Evolutionary conservation across 2,113 vertebrate genomes (phyloP), one percentile per base, ranked within the genome.

Genomic region (Brachyhypopomus occidentalis): DNA sequence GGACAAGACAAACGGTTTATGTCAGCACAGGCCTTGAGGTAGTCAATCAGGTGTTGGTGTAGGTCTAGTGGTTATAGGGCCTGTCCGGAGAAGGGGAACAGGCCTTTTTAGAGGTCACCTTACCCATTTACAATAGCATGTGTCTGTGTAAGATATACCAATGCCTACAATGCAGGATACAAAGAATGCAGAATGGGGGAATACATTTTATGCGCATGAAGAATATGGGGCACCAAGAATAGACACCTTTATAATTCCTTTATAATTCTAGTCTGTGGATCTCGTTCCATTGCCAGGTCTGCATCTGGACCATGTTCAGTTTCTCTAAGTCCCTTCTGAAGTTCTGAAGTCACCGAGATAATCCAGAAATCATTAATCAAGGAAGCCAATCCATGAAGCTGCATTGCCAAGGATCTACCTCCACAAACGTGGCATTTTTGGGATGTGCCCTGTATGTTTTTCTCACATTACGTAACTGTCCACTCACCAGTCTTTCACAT

Each of bases 61-160:
- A 72, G 17, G 20, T 17, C 22, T 38, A 12, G 36, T 23, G 5
- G 22, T 36, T 11, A 1, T 7, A 17, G 60, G 34, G 5, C 11
- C 12, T 64, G 25, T 56, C 12, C 17, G 1, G 11, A 71, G 56
- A 63, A 20, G 79, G 11, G 27, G 52, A 66, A 25, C 56, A 52
- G 6, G 16, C 48, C 23, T 78, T 36, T 69, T 69, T 36, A 36
- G 20, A 56, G 48, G 64, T 52, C 48, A 41, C 64, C 16, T 22
- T 70, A 48, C 48, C 45, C 63, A 56, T 34, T 63, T 3, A 11
- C 4, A n/a, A 22, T 8, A 45, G 20, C 23, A 58, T 38, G 9
- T 59, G 27, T 58, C 38, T 23, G 55, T 30, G 48, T 69, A 70
- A 78, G 77, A n/a, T 77, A 52, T 66, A 77, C 22, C 75, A 55